Evolutionary conservation across 2,888 invertebrate genomes (phyloP), one percentile per base, ranked within the genome.

Genomic region (Cactoblastis cactorum): DNA sequence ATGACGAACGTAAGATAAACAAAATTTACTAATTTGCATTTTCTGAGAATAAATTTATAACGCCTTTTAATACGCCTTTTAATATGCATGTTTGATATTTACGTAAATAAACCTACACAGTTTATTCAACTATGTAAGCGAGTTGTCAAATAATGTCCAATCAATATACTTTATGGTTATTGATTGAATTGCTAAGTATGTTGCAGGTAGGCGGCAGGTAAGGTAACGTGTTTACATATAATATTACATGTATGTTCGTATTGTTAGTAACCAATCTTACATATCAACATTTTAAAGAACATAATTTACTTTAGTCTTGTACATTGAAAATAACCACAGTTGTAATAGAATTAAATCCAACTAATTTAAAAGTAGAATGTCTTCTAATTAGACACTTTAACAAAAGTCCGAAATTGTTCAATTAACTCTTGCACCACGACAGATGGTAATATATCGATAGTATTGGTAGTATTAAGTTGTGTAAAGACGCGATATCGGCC

Each of bases 391-490:
- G 43, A 49, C 14, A 32, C 17, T 61, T 51, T 3, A 1, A 14
- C 6, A 59, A 61, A 38, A 1, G 11, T 15, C 60, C 22, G n/a
- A 11, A n/a, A 2, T 4, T 1, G 5, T 9, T 2, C 1, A 18
- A 18, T 33, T 39, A 1, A 3, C 9, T 53, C 18, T 50, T 35
- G 55, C 24, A 15, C 68, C 24, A 67, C 56, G 60, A 62, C 76
- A 71, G 71, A 73, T 78, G 69, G 65, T 69, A 71, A 74, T 74
- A 76, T 64, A 69, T 75, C 72, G 81, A 84, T 81, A 80, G 69
- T 71, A 65, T 69, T 71, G 72, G 65, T 65, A 72, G 75, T 79
- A 83, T 86, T 81, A 83, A 86, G 77, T 82, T 83, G 82, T 82
- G 77, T 78, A 81, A 68, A 84, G 83, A 78, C 69, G 71, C 39